Percentiles rank a stretch among this genome's conserved stretches.
Evolutionary conservation across 2,797 vertebrate species (phyloP).

Genomic region (Phoxinus dragarum): DNA sequence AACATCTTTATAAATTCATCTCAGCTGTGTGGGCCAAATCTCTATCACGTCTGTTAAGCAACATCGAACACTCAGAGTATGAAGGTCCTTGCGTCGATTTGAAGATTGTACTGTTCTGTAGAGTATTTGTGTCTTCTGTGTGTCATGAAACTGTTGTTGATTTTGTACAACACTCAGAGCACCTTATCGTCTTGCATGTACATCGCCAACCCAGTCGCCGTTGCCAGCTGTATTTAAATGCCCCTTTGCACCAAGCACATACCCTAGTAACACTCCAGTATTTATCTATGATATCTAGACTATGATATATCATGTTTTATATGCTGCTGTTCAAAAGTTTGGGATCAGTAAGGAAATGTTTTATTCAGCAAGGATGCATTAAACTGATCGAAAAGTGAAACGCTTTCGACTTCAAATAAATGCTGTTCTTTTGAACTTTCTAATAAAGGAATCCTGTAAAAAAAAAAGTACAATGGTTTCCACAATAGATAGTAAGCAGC

Average conservation of each 20-base stretch:
- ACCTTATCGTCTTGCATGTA: constrained; percentile 25
- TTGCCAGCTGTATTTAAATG: constrained; percentile 24
- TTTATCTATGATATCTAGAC: background rate
- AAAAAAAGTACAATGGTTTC: too few relatives aligned
- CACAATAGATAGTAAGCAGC: background rate
- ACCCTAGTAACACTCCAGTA: constrained; percentile 4
- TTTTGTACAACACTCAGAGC: constrained; percentile 7
- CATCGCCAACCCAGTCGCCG: background rate
- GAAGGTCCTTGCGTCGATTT: background rate
- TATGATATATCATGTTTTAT: background rate
- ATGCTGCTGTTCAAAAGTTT: background rate
- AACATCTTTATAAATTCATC: constrained; percentile 7
- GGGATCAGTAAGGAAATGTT: background rate
- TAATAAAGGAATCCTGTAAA: too few relatives aligned
- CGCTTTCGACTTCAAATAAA: background rate
- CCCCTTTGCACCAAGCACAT: background rate
- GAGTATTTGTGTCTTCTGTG: constrained; percentile 14
- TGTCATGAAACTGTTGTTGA: constrained; percentile 6
- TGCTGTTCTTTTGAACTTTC: too few relatives aligned
- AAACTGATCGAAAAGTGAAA: background rate
- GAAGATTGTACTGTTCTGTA: background rate
- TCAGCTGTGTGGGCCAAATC: constrained; percentile 5
- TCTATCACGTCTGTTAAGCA: background rate
- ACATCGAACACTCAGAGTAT: background rate
- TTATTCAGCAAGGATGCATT: background rate